Percentiles rank a stretch among this genome's conserved stretches.
These are phyloP conservation scores for Calephelis nemesis DNA, from an alignment of 1,140 invertebrate species.

Conservation along the genomic window DNA sequence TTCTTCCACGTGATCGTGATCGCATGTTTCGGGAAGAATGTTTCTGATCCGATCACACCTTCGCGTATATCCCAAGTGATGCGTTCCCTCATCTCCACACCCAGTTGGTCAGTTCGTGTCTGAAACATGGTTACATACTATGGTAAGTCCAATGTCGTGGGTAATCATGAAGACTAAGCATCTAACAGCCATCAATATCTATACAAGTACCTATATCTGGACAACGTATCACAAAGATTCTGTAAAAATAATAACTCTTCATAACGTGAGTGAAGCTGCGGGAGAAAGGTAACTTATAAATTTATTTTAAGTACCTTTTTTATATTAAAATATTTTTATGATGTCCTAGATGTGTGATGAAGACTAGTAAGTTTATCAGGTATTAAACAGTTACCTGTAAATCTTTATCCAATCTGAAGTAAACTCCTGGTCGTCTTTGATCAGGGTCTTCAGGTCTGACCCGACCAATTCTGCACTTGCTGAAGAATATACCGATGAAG, in stretches of 20 bases:
- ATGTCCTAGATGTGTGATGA: neutral
- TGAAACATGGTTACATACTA: conserved; percentile 38
- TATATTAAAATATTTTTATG: neutral
- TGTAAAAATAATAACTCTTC: no score
- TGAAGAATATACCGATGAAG: conserved; percentile 96
- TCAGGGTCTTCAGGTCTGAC: conserved; percentile 81
- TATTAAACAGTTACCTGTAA: conserved; percentile 51
- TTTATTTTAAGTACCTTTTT: no score
- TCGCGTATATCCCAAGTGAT: conserved; percentile 93
- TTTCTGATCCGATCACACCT: conserved; percentile 94
- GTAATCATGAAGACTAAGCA: no score
- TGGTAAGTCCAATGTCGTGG: no score
- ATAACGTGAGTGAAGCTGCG: no score
- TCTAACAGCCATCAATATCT: no score
- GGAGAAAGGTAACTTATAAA: no score
- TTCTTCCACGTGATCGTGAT: conserved; percentile 98
- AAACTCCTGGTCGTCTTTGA: conserved; percentile 86
- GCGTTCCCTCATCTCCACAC: conserved; percentile 91
- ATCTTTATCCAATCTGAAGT: conserved; percentile 83
- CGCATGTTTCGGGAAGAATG: conserved; percentile 93
- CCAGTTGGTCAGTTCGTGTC: conserved; percentile 88
- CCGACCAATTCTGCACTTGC: conserved; percentile 89
- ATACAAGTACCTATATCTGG: no score
- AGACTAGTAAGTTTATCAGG: neutral
- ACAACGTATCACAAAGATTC: no score